phyloP scores from a whole-genome alignment of 2,888 invertebrate genomes.

The Drosophila diplacantha region DNA sequence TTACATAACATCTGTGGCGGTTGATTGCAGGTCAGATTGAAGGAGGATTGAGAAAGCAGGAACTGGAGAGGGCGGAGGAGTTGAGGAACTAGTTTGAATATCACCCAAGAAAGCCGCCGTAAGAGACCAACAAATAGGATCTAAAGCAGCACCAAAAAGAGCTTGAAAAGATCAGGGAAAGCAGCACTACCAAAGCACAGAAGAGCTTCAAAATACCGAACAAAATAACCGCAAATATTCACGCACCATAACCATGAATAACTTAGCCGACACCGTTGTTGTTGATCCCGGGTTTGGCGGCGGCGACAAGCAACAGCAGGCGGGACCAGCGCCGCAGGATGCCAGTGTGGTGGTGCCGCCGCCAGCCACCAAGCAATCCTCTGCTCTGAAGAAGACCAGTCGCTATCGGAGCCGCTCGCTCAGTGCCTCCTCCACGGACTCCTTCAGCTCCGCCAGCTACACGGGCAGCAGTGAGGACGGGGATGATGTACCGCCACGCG shows the following conservation, averaged over 20 bases:
- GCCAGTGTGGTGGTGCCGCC: conserved; percentile 57
- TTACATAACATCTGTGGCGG: conserved; percentile 51
- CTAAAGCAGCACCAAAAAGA: not conserved
- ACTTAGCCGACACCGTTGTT: conserved; percentile 73
- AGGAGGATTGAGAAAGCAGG: not conserved
- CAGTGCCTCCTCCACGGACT: conserved; percentile 96
- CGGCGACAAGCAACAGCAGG: conserved; percentile 67
- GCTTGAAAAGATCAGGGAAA: conserved; percentile 8
- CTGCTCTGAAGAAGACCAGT: conserved; percentile 91
- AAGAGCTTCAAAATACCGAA: conserved; percentile 3
- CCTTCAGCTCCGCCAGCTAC: conserved; percentile 87
- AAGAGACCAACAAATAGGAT: not conserved
- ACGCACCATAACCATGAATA: conserved; percentile 62
- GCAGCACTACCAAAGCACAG: conserved; percentile 1
- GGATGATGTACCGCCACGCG: conserved; percentile 94
- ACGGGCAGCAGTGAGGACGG: conserved; percentile 93
- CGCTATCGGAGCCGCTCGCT: conserved; percentile 93
- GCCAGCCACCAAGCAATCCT: conserved; percentile 79
- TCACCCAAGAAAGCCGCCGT: not conserved
- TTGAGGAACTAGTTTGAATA: not conserved
- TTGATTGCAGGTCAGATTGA: not conserved
- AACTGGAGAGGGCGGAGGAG: not conserved
- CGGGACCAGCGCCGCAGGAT: conserved; percentile 53
- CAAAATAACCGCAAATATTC: not conserved
- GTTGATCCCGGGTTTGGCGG: conserved; percentile 76